phyloP scores from a whole-genome alignment of 2,113 vertebrate genomes.

The Istiophorus platypterus region DNA sequence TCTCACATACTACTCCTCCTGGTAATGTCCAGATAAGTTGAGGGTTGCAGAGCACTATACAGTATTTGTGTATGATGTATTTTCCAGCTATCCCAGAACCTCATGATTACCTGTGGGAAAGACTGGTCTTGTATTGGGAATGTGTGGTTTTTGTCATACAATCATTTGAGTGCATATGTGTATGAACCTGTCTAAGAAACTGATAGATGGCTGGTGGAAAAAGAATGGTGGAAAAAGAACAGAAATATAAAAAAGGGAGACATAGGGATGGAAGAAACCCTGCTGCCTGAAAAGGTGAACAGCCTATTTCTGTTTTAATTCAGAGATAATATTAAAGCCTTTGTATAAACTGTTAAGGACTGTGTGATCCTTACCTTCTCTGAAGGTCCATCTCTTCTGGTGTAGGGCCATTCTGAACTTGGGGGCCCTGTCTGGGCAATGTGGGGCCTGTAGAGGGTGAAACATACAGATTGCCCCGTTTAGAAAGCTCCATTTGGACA shows the following conservation, averaged over 20 bases:
- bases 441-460: conserved; percentile 87
- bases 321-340: neutral
- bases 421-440: conserved; percentile 92
- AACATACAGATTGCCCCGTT: conserved; percentile 30
- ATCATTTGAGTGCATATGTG: neutral
- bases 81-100: conserved; percentile 22
- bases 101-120: conserved; percentile 47
- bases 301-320: neutral
- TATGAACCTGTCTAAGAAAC: neutral
- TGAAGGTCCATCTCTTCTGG: conserved; percentile 96
- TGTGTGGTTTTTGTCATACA: conserved; percentile 9
- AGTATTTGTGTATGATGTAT: neutral
- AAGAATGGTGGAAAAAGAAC: neutral
- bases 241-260: neutral
- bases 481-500: conserved; percentile 14
- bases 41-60: no score
- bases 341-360: neutral
- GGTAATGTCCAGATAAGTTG: no score
- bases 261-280: neutral
- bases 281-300: neutral
- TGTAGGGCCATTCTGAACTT: conserved; percentile 96
- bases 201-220: neutral
- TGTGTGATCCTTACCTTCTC: conserved; percentile 87
- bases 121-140: conserved; percentile 48
- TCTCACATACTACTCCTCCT: no score